phyloP scores from a whole-genome alignment of 2,113 vertebrate genomes.

The Oryzias curvinotus region DNA sequence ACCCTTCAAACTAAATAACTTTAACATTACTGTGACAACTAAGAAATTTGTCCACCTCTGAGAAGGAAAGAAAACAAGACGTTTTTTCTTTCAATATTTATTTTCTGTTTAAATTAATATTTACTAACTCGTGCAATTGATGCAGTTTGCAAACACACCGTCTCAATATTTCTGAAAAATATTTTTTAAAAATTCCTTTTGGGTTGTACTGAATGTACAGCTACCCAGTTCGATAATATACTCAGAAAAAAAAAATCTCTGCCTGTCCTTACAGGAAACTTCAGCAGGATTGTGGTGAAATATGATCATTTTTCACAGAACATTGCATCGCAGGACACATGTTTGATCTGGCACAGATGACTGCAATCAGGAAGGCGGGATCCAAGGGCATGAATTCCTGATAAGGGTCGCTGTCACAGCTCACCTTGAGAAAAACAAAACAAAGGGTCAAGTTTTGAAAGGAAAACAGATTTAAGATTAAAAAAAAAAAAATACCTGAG shows the following conservation, averaged over 20 bases:
- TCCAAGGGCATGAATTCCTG: constrained; percentile 69
- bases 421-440: constrained; percentile 52
- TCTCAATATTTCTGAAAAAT: no score
- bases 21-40: not conserved
- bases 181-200: no score
- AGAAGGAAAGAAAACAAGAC: constrained; percentile 1
- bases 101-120: constrained; percentile 20
- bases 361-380: constrained; percentile 72
- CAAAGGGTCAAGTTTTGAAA: not conserved
- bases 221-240: no score
- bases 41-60: not conserved
- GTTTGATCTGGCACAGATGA: constrained; percentile 63
- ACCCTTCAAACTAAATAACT: not conserved
- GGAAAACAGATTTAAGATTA: not conserved
- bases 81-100: constrained; percentile 6
- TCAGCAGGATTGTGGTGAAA: constrained; percentile 46
- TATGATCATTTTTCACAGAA: constrained; percentile 39
- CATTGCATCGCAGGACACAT: constrained; percentile 71
- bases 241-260: not conserved
- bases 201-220: no score
- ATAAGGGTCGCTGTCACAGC: constrained; percentile 67
- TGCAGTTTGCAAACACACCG: constrained; percentile 10
- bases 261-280: not conserved
- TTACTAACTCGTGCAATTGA: constrained; percentile 20
- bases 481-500: constrained; percentile 61